Evolutionary conservation across 2,888 invertebrate species (phyloP).

Genomic region (Agelastica alni): DNA sequence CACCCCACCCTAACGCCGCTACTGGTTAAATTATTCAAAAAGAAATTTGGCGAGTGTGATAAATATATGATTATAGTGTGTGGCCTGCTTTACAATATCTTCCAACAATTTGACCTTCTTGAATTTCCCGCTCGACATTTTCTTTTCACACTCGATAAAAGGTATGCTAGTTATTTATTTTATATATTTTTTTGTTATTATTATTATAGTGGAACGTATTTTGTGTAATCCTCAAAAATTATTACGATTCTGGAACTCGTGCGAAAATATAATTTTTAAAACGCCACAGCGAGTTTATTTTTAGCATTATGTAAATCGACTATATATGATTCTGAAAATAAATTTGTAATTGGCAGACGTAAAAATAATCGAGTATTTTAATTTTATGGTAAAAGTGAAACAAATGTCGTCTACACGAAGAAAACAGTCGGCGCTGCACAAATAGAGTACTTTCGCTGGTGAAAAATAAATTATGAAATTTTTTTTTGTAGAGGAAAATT

Average conservation of each 20-base stretch:
- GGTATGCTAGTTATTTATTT: constrained; percentile 31
- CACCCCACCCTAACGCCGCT: too few relatives aligned
- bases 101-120: constrained; percentile 33
- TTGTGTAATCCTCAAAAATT: constrained; percentile 6
- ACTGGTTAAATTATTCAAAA: too few relatives aligned
- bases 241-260: neutral
- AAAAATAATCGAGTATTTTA: constrained; percentile 18
- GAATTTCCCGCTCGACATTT: constrained; percentile 24
- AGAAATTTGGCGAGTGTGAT: too few relatives aligned
- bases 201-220: neutral
- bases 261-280: constrained; percentile 12
- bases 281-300: constrained; percentile 23
- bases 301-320: constrained; percentile 29
- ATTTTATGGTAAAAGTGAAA: too few relatives aligned
- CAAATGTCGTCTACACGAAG: too few relatives aligned
- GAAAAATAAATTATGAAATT: too few relatives aligned
- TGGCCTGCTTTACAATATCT: constrained; percentile 26
- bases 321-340: constrained; percentile 30
- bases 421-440: too few relatives aligned
- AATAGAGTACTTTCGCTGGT: too few relatives aligned
- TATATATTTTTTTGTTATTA: neutral
- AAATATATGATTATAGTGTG: too few relatives aligned
- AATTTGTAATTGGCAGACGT: constrained; percentile 28
- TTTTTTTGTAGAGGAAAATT: too few relatives aligned
- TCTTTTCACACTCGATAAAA: constrained; percentile 30